These are phyloP conservation scores for Pinctada fucata DNA, from an alignment of 2,888 invertebrate species.

Conservation along the genomic window DNA sequence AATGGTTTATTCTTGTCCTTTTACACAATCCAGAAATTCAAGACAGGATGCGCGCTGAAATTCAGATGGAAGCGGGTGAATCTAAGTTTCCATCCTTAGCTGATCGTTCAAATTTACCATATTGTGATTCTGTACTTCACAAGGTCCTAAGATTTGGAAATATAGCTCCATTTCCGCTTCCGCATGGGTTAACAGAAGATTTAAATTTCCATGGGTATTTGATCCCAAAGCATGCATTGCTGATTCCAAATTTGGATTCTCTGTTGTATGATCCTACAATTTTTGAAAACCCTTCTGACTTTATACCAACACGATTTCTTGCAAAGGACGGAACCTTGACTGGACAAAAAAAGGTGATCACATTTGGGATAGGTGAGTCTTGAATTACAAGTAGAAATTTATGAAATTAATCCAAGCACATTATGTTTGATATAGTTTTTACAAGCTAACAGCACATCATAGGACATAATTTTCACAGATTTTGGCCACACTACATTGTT, in stretches of 20 bases:
- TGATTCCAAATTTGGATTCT: not conserved
- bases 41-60: too few species aligned
- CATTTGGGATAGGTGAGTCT: not conserved
- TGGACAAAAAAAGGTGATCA: not conserved
- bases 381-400: not conserved
- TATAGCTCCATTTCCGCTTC: not conserved
- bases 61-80: too few species aligned
- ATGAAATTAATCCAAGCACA: too few species aligned
- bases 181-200: not conserved
- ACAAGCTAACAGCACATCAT: too few species aligned
- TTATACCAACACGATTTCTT: conserved; percentile 3
- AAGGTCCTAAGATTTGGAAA: not conserved
- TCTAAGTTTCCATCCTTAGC: too few species aligned
- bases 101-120: not conserved
- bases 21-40: too few species aligned
- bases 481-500: too few species aligned
- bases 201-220: not conserved
- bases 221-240: not conserved
- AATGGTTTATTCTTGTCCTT: too few species aligned
- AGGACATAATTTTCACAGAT: too few species aligned
- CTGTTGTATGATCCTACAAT: not conserved
- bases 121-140: conserved; percentile 1
- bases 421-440: too few species aligned
- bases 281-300: not conserved
- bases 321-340: not conserved